Evolutionary conservation across 2,113 vertebrate genomes (phyloP), one percentile per base, ranked within the genome.

Genomic region (Catharus bicknelli): DNA sequence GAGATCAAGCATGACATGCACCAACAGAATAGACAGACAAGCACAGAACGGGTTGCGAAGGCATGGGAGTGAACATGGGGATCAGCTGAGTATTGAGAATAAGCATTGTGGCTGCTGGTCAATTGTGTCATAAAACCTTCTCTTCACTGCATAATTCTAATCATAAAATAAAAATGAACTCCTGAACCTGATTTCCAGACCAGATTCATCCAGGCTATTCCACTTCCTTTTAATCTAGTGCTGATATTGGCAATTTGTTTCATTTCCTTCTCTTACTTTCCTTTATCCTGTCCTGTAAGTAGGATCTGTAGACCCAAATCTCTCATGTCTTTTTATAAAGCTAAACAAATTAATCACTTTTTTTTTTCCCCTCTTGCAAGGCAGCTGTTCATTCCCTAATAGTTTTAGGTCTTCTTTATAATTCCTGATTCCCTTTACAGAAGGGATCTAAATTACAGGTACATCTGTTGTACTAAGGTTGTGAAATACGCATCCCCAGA

Each of bases 171-270:
- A 80, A 69, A 83, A 83, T 67, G n/a, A 92, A 82, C 53, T 73
- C 54, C 54, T 77, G 32, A 96, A 93, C 34, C 23, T 30, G 5
- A 84, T 40, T 90, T 94, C 30, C 58, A 88, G 36, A 40, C 13
- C 50, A 78, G 64, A 84, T n/a, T 84, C 22, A 78, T 72, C 47
- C 67, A 61, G 63, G 58, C 67, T 91, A 59, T 48, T 67, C 68
- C 22, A 64, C 16, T 92, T 91, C 79, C 73, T 88, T 83, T 90
- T 74, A 88, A 62, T 83, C 59, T 76, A 69, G 54, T 58, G 38
- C 59, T 94, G 80, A 92, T 88, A 83, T 19, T 83, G 64, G 55
- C 57, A 90, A 91, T 93, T 23, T 81, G 47, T 57, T 90, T 72
- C 68, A 76, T 82, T 84, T 94, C 61, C 55, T 84, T 82, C 68